Evolutionary conservation across 2,888 invertebrate genomes (phyloP), one percentile per base, ranked within the genome.

Genomic region (Callinectes sapidus): DNA sequence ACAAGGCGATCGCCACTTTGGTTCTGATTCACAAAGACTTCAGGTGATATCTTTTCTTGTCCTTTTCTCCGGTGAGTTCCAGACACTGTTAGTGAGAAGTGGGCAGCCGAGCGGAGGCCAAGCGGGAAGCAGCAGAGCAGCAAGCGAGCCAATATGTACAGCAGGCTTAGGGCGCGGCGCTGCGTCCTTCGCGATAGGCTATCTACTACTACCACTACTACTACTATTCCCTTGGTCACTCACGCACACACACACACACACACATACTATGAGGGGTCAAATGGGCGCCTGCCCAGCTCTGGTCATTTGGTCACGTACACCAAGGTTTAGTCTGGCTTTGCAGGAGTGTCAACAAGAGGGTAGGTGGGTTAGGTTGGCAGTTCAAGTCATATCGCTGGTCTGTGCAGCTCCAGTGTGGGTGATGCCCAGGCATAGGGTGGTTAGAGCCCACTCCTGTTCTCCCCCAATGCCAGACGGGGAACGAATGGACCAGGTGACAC

Each of bases 381-480:
- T 71, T 71, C 28, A 71, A n/a, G 71, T n/a, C 71, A 71, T 71
- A n/a, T 71, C 71, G 71, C 71, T 23, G 71, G 71, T 71, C 71
- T 71, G 71, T 71, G 10, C 61, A 61, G 18, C 23, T 61, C 18
- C 18, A 61, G 61, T 61, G 16, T 61, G 61, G 61, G 28, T 71
- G 23, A 71, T 71, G 71, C 71, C 71, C 71, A 23, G 23, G 23
- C 71, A 23, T 3, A 71, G 71, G n/a, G 71, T 71, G 71, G 8
- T 71, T 23, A 71, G 28, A 23, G 23, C 71, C 71, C 28, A 71
- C 28, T 71, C 71, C 71, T n/a, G 71, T 71, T 23, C 71, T 71
- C 71, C 71, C 61, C 28, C 86, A 42, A 86, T 14, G 48, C 86
- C 86, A 48, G 39, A 39, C 48, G 87, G 54, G 18, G 48, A 42